Evolutionary conservation across 2,888 invertebrate genomes (phyloP), one percentile per base, ranked within the genome.

Genomic region (Leucozona laternaria): DNA sequence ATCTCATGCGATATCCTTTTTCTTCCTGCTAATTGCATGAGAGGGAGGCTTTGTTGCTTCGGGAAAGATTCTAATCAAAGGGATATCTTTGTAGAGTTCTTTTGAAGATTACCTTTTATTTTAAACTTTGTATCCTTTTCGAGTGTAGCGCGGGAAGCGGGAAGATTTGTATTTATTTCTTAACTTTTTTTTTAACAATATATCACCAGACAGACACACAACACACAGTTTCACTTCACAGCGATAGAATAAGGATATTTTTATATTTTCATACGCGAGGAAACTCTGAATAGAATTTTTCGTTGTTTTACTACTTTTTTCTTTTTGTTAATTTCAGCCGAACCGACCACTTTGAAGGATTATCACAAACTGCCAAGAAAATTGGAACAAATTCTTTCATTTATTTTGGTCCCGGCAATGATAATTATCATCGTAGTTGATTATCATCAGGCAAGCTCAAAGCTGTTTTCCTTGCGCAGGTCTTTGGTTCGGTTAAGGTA

Each of bases 381-480:
- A 75, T 45, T 75, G 64, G 78, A 82, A 43, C 75, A 75, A 79
- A 70, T 82, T 82, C 70, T 86, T 70, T 40, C 78, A 86, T 82
- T 86, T 86, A 82, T 86, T 82, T 79, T 82, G 86, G 82, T 82
- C 78, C 82, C 75, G 82, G 25, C 64, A 71, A 40, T 58, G 71
- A 75, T 71, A 60, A 81, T 85, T 62, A 50, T 62, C 66, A 55
- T 60, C 58, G 4, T 45, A 1, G 45, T 64, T 50, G 10, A 60
- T 37, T 15, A 20, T 40, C 40, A 40, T 70, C 11, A 31, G 34
- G 25, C 10, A 64, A 76, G 79, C 50, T 8, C 58, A 82, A 82
- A 86, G 86, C 86, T 86, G 57, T 82, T 75, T 8, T 57, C 28
- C 82, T 86, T 86, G 86, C 86, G 86, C 86, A 86, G 78, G 86